These are phyloP conservation scores for Achroia grisella DNA, from an alignment of 1,140 invertebrate genomes.

Conservation along the genomic window DNA sequence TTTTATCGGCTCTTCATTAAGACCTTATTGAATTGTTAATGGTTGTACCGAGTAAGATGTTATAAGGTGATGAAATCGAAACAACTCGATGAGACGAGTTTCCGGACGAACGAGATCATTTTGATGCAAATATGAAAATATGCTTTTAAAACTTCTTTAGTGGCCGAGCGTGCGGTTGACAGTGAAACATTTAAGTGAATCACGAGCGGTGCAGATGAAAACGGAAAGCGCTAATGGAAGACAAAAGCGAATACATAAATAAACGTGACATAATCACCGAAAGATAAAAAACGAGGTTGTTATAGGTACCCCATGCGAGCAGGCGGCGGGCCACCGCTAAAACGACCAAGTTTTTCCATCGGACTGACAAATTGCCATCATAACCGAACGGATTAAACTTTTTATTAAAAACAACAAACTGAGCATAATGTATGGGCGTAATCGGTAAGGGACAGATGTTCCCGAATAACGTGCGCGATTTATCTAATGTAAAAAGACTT, in stretches of 20 bases:
- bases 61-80: constrained; percentile 57
- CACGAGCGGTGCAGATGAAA: constrained; percentile 38
- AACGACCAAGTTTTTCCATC: constrained; percentile 70
- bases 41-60: constrained; percentile 40
- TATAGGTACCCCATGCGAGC: constrained; percentile 42
- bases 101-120: constrained; percentile 34
- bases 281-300: constrained; percentile 40
- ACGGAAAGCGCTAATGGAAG: constrained; percentile 50
- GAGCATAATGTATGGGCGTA: constrained; percentile 68
- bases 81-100: constrained; percentile 43
- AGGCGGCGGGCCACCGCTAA: constrained; percentile 41
- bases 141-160: constrained; percentile 32
- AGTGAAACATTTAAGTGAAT: constrained; percentile 42
- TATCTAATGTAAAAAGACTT: constrained; percentile 71
- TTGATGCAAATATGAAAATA: constrained; percentile 36
- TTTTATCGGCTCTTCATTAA: constrained; percentile 67
- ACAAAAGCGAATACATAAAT: constrained; percentile 65
- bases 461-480: constrained; percentile 62
- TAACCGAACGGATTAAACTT: constrained; percentile 72
- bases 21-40: constrained; percentile 66
- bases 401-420: constrained; percentile 73
- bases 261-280: constrained; percentile 53
- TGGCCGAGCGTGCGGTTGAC: constrained; percentile 25
- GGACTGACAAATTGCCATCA: constrained; percentile 68
- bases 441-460: constrained; percentile 69